These are phyloP conservation scores for Hippocampus kuda DNA, from an alignment of 2,797 vertebrate genomes.

Conservation along the genomic window DNA sequence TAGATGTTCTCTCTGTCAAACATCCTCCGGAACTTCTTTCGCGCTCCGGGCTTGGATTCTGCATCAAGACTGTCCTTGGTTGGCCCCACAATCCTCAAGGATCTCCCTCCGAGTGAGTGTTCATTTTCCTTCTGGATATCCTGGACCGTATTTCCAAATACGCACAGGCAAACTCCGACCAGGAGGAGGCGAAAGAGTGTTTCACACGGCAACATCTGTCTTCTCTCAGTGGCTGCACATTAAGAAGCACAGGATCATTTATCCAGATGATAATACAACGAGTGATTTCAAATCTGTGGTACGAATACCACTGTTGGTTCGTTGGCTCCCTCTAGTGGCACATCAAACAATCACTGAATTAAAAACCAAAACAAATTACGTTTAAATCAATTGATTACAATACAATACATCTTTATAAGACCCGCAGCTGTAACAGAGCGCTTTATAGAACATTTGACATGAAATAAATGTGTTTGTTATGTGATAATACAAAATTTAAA, in stretches of 20 bases:
- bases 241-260: background rate
- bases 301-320: background rate
- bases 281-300: background rate
- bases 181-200: conserved; percentile 49
- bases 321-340: background rate
- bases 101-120: conserved; percentile 24
- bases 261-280: too few relatives aligned
- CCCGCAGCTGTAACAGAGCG: too few relatives aligned
- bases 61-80: conserved; percentile 37
- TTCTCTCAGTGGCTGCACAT: conserved; percentile 34
- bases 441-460: too few relatives aligned
- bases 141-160: conserved; percentile 45
- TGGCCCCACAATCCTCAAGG: conserved; percentile 33
- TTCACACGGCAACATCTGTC: conserved; percentile 49
- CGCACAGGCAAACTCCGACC: conserved; percentile 45
- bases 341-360: background rate
- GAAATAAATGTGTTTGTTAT: too few relatives aligned
- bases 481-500: too few relatives aligned
- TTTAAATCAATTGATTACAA: too few relatives aligned
- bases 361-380: too few relatives aligned
- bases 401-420: too few relatives aligned
- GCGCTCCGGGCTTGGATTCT: conserved; percentile 31
- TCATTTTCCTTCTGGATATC: conserved; percentile 30
- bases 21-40: conserved; percentile 3
- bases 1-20: conserved; percentile 15